Evolutionary conservation across 2,113 vertebrate species (phyloP), one percentile per base, ranked within the genome.

Genomic region (Tiliqua scincoides): DNA sequence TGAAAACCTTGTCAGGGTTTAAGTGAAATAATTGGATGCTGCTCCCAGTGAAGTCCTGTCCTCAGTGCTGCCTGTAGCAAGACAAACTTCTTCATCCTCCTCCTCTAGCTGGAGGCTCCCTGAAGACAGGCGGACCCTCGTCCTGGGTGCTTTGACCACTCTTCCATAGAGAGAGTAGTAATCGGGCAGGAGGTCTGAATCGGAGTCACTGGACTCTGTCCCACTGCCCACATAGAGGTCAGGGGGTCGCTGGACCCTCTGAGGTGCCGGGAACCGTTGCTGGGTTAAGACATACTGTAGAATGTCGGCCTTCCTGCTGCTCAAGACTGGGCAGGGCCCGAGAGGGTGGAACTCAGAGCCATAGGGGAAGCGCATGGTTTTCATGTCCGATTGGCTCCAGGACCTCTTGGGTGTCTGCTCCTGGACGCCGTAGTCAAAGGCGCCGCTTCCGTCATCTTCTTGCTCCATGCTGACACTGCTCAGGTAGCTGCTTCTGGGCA

Each of bases 31-130:
- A 82, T 92, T 92, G 85, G 90, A 88, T 18, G 88, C 6, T 18
- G 88, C 6, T 35, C 90, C 93, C 82, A 86, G 59, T 27, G 88
- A 87, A 80, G 91, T 92, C 74, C 89, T 93, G 14, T 90, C 93
- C 40, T 94, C 94, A 21, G 91, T 63, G 23, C 89, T n/a, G 0
- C 88, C 8, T 0, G 88, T 91, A 71, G 91, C 86, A 0, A 92
- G 92, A 72, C 94, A 78, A 63, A 90, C 89, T n/a, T 95, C 94
- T 86, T 97, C 97, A 1, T 98, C 97, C 30, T 98, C 97, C 86
- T 98, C 98, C 4, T 98, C 98, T 82, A 99, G 96, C 74, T 99
- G 99, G 40, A 99, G 97, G 93, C 98, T 99, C 62, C 98, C 98
- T 0, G 98, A 99, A 85, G 98, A 99, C 75, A 98, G 95, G 35